Evolutionary conservation across 2,797 vertebrate species (phyloP), one percentile per base, ranked within the genome.

Genomic region (Selene dorsalis): DNA sequence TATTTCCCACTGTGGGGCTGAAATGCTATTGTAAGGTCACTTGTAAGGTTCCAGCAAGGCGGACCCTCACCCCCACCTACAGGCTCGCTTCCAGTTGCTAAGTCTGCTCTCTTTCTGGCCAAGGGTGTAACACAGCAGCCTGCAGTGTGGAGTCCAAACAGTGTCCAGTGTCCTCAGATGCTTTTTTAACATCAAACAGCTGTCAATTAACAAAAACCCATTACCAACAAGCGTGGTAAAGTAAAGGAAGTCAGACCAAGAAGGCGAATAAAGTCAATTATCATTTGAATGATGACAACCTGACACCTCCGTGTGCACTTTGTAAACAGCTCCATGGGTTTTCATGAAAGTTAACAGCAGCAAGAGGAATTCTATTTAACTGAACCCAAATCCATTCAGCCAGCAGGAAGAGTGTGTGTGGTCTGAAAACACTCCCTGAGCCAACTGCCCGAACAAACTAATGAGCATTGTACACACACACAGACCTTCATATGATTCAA

Each of bases 1-100:
- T 91, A 92, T 73, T 79, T 72, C 59, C 92, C 88, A 88, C 90
- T 78, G 67, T 80, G 90, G 91, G 85, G 85, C 93, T 94, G 91
- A 89, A 88, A 89, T 92, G 91, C 93, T 93, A 88, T 94, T 94
- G 85, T 82, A 94, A 93, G 30, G 74, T 86, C 88, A 93, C 91
- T 69, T 71, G 90, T 77, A 89, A 84, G 93, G 90, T 85, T 86
- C 74, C 87, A 93, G 68, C 4, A 3, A 81, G 80, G 84, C 80
- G 56, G 87, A 93, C 81, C 86, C 90, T 83, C 84, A 86, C 87
- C 91, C 90, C 60, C 85, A 89, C 82, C 89, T 38, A 68, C 79
- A 38, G 81, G 68, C 79, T 74, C 14, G 4, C 66, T 66, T 78
- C 75, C 79, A 87, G 68, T 4, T 18, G 0, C 69, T 77, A 17